phyloP scores from a whole-genome alignment of 2,113 vertebrate species.

The Sturnira hondurensis region DNA sequence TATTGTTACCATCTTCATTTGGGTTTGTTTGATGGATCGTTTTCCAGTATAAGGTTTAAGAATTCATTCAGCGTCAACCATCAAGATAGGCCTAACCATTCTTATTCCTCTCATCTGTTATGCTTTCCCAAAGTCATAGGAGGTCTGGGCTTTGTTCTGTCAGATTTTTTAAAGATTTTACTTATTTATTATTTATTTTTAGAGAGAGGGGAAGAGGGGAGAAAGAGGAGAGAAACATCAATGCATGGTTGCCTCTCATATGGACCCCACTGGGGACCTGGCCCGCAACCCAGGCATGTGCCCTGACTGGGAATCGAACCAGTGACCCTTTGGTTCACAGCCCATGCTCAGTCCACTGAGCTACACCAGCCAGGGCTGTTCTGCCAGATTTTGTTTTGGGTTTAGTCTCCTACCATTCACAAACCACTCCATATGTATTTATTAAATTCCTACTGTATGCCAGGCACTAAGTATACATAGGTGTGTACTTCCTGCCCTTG shows the following conservation, averaged over 20 bases:
- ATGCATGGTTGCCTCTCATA: too few species aligned
- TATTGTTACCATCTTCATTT: neutral
- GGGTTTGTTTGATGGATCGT: neutral
- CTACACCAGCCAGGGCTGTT: neutral
- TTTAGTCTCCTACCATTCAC: neutral
- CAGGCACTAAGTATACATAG: neutral
- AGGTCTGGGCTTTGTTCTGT: neutral
- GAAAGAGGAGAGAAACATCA: too few species aligned
- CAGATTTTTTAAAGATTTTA: too few species aligned
- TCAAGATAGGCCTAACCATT: neutral
- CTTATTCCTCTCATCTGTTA: neutral
- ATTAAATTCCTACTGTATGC: neutral
- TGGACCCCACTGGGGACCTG: too few species aligned
- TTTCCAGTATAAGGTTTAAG: slow-evolving; percentile 6
- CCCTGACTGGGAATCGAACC: too few species aligned
- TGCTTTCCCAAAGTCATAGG: neutral
- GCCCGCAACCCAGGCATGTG: too few species aligned
- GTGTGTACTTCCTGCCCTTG: neutral
- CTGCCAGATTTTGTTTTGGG: neutral
- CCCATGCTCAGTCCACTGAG: too few species aligned
- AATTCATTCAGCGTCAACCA: slow-evolving; percentile 10
- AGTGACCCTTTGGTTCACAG: too few species aligned
- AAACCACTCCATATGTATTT: neutral
- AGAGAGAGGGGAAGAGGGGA: too few species aligned
- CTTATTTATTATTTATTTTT: too few species aligned